A percentile compares a stretch with the other conserved stretches of the same genome.
phyloP scores from a whole-genome alignment of 30 jellyfish, hydroid and myxozoan species.

The Turritopsis dohrnii region DNA sequence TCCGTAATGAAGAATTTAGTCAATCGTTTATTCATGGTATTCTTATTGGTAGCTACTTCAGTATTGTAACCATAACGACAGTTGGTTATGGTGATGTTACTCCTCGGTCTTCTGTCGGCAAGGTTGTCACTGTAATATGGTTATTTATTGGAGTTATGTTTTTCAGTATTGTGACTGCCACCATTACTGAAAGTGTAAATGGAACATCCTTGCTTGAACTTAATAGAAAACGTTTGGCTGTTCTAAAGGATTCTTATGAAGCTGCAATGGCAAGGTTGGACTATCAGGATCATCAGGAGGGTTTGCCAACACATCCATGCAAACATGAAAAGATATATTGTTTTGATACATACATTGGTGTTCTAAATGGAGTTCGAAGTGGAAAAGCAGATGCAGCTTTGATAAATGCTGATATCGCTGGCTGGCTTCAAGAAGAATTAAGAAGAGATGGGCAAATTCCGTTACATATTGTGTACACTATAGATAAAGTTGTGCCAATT shows the following conservation, averaged over 20 bases:
- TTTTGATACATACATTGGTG: not conserved
- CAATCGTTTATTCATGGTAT: not conserved
- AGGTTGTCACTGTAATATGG: not conserved
- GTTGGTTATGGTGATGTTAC: constrained; percentile 13
- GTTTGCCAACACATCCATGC: not conserved
- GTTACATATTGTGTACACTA: not conserved
- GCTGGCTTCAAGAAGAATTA: not conserved
- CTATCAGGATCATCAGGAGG: not conserved
- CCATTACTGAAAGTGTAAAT: not conserved
- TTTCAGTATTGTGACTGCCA: not conserved
- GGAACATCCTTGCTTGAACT: not conserved
- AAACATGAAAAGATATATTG: not conserved
- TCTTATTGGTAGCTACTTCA: not conserved
- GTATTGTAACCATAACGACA: constrained; percentile 6
- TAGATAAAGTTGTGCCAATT: not conserved
- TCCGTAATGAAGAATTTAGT: not conserved
- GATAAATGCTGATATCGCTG: not conserved
- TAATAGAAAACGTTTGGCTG: not conserved
- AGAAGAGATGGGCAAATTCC: not conserved
- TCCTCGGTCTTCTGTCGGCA: not conserved
- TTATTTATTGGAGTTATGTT: not conserved
- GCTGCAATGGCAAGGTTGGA: not conserved
- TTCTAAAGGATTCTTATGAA: not conserved
- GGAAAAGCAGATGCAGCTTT: not conserved
- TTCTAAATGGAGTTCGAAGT: not conserved